These are phyloP conservation scores for Ormyrus nitidulus DNA, from an alignment of 2,888 invertebrate species.

Conservation along the genomic window DNA sequence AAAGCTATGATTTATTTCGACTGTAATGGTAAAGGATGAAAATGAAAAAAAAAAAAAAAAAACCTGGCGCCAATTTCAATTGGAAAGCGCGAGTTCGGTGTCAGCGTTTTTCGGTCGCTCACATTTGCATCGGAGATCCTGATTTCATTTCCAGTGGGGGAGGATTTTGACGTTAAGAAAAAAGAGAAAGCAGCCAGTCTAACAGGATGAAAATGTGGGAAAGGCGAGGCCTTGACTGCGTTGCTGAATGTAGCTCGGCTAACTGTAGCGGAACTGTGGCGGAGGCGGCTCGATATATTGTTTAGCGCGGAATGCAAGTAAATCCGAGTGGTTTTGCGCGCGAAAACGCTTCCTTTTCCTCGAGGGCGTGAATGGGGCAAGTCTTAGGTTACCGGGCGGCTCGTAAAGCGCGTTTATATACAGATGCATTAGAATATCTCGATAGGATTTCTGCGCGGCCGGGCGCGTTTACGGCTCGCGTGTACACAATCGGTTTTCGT, in stretches of 20 bases:
- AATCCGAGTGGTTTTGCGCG: background rate
- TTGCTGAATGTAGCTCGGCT: constrained; percentile 37
- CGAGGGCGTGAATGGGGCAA: background rate
- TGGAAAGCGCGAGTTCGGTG: too few relatives aligned
- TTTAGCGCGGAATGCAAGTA: background rate
- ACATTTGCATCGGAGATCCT: too few relatives aligned
- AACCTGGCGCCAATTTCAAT: too few relatives aligned
- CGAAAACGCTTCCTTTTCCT: background rate
- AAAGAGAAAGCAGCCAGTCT: background rate
- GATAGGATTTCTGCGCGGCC: background rate
- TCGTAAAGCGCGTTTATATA: background rate
- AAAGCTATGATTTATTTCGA: too few relatives aligned
- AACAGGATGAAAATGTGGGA: constrained; percentile 66
- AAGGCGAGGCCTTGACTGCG: constrained; percentile 56
- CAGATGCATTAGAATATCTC: constrained; percentile 22
- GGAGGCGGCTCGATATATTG: too few relatives aligned
- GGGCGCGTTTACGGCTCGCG: background rate
- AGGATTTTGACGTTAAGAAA: too few relatives aligned
- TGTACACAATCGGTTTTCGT: background rate
- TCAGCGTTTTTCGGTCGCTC: too few relatives aligned
- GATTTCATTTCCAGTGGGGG: too few relatives aligned
- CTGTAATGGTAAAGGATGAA: too few relatives aligned
- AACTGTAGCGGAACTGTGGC: constrained; percentile 7
- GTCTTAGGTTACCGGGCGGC: background rate
- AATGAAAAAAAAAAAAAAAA: too few relatives aligned